These are phyloP conservation scores for Dicyrtoma fusca DNA, from an alignment of 2,888 invertebrate genomes.

Conservation along the genomic window DNA sequence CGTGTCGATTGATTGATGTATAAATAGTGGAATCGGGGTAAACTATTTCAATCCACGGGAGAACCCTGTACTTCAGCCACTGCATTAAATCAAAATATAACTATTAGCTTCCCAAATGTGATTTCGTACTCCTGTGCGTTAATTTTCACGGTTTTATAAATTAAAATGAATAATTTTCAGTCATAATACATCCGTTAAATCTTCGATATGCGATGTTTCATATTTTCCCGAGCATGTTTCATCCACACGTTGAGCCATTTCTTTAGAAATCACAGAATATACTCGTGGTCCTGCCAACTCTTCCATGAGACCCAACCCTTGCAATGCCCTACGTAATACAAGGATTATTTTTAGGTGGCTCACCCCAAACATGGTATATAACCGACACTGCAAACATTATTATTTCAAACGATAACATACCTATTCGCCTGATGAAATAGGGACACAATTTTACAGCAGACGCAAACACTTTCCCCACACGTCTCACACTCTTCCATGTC, in stretches of 20 bases:
- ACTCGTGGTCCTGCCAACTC: conserved; percentile 81
- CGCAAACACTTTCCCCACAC: conserved; percentile 44
- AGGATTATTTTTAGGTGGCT: too few relatives aligned
- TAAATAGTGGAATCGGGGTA: conserved; percentile 63
- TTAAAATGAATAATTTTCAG: conserved; percentile 4
- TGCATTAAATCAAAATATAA: conserved; percentile 58
- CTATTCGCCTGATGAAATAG: conserved; percentile 77
- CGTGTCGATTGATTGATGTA: conserved; percentile 71
- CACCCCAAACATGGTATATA: too few relatives aligned
- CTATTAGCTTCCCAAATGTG: conserved; percentile 1
- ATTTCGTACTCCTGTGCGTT: not conserved
- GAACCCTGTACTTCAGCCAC: conserved; percentile 85
- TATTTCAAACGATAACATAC: conserved; percentile 60
- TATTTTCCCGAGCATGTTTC: conserved; percentile 84
- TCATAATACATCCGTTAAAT: conserved; percentile 69
- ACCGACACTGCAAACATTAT: too few relatives aligned
- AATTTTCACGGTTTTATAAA: not conserved
- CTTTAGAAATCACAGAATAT: conserved; percentile 78
- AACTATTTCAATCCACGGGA: conserved; percentile 83
- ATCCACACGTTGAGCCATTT: conserved; percentile 82
- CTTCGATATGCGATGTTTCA: conserved; percentile 77
- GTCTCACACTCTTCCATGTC: conserved; percentile 39
- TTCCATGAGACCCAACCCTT: conserved; percentile 62
- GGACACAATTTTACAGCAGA: conserved; percentile 39
- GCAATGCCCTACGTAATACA: conserved; percentile 34